Conservation (phyloP, 2,797 vertebrate species). For the Hippocampus kuda region DNA sequence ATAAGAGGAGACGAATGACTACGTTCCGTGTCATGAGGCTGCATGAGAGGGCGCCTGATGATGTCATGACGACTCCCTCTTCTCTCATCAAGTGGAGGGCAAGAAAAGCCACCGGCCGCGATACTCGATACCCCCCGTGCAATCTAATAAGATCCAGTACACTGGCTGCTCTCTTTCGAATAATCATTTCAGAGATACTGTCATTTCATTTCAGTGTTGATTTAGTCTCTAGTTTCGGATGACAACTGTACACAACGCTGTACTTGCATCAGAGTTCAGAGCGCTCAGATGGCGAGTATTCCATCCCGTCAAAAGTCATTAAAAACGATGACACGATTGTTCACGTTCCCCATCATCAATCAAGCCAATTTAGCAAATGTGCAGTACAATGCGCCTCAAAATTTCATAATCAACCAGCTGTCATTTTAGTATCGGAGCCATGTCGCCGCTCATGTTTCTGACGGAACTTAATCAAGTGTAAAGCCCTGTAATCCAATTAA, state of each 20-base stretch:
- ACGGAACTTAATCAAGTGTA: neutral
- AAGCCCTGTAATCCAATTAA: slow-evolving; percentile 36
- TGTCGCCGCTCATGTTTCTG: neutral
- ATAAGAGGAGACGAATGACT: slow-evolving; percentile 15
- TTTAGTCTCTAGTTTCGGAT: neutral
- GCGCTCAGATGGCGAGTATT: no score
- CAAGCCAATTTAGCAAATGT: neutral
- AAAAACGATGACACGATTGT: neutral
- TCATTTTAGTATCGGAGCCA: neutral
- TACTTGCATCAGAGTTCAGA: no score
- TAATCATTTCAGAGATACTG: neutral
- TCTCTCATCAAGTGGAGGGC: neutral
- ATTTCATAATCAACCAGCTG: neutral
- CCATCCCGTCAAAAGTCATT: neutral
- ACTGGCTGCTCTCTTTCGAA: neutral
- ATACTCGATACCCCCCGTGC: neutral
- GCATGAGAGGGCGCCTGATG: neutral
- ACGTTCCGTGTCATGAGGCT: slow-evolving; percentile 13
- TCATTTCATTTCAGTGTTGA: neutral
- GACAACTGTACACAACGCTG: neutral
- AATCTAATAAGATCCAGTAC: neutral
- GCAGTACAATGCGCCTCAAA: neutral
- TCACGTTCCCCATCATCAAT: neutral
- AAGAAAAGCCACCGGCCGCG: neutral
- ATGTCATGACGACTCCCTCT: slow-evolving; percentile 6